phyloP scores from a whole-genome alignment of 2,888 invertebrate genomes.

The Crioceris asparagi region DNA sequence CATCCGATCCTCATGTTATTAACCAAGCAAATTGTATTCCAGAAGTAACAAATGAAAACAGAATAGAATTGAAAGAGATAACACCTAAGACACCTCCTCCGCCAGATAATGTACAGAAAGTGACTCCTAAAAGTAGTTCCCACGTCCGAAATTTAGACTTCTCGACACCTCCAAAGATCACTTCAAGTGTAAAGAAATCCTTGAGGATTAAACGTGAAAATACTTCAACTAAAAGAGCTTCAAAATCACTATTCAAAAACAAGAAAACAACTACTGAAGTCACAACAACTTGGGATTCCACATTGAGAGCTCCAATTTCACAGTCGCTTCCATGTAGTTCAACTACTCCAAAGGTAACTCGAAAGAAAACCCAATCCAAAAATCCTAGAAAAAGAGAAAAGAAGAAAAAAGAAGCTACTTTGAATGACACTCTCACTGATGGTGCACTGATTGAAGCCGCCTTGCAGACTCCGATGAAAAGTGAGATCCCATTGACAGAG shows the following conservation, averaged over 20 bases:
- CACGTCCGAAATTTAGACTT: slow-evolving; percentile 30
- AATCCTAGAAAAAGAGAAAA: slow-evolving; percentile 6
- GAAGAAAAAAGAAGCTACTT: slow-evolving; percentile 9
- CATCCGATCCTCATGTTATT: too few relatives aligned
- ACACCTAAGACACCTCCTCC: slow-evolving; percentile 2
- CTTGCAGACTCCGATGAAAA: slow-evolving; percentile 11
- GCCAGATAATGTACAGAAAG: slow-evolving; percentile 8
- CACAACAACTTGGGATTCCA: slow-evolving; percentile 24
- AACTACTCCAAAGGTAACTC: slow-evolving; percentile 9
- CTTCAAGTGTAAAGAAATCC: slow-evolving; percentile 10
- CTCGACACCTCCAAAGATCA: slow-evolving; percentile 24
- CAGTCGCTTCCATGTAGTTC: not conserved
- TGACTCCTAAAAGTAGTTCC: slow-evolving; percentile 22
- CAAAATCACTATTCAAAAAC: slow-evolving; percentile 7
- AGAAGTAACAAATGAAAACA: too few relatives aligned
- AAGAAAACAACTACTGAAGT: slow-evolving; percentile 5
- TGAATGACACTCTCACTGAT: slow-evolving; percentile 11
- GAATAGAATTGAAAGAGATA: not conserved
- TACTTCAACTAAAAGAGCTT: not conserved
- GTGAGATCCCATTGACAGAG: too few relatives aligned
- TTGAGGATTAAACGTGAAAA: not conserved
- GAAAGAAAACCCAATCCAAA: slow-evolving; percentile 3
- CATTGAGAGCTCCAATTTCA: slow-evolving; percentile 19
- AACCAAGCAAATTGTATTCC: too few relatives aligned
- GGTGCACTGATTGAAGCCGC: slow-evolving; percentile 13